A percentile compares a stretch with the other conserved stretches of the same genome.
These are phyloP conservation scores for Hydroisotoma schaefferi DNA, from an alignment of 2,888 invertebrate species.

Conservation along the genomic window DNA sequence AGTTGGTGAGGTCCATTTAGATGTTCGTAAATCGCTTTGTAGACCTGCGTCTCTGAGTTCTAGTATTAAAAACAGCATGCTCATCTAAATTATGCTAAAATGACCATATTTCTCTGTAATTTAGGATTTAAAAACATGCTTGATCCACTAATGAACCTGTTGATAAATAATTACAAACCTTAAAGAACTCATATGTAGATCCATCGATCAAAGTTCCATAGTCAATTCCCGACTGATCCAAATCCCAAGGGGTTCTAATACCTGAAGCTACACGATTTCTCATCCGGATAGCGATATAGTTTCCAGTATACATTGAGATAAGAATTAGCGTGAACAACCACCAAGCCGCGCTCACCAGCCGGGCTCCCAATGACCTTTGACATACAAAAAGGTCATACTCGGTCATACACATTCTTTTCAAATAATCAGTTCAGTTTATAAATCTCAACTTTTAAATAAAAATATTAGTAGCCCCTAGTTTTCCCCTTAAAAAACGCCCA, in stretches of 20 bases:
- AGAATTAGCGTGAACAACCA: slow-evolving; percentile 98
- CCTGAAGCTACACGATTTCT: slow-evolving; percentile 83
- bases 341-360: slow-evolving; percentile 97
- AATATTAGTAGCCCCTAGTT: background rate
- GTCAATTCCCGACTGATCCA: slow-evolving; percentile 90
- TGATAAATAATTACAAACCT: slow-evolving; percentile 55
- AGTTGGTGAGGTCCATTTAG: slow-evolving; percentile 81
- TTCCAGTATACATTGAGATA: slow-evolving; percentile 96
- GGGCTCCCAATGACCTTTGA: slow-evolving; percentile 73
- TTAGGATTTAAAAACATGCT: background rate
- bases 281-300: slow-evolving; percentile 94
- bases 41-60: slow-evolving; percentile 79
- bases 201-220: slow-evolving; percentile 76
- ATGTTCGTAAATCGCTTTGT: slow-evolving; percentile 89
- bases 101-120: background rate
- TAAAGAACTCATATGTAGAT: slow-evolving; percentile 83
- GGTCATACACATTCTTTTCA: background rate
- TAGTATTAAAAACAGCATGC: slow-evolving; percentile 52
- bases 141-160: slow-evolving; percentile 1
- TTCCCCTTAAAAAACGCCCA: too few relatives aligned
- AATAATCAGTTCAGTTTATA: background rate
- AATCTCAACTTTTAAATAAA: too few relatives aligned
- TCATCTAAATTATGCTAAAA: background rate
- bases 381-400: background rate
- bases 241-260: slow-evolving; percentile 50